Percentiles rank a stretch among this genome's conserved stretches.
Conservation (phyloP, 2,113 vertebrate species). For the Sterrhoptilus dennistouni region DNA sequence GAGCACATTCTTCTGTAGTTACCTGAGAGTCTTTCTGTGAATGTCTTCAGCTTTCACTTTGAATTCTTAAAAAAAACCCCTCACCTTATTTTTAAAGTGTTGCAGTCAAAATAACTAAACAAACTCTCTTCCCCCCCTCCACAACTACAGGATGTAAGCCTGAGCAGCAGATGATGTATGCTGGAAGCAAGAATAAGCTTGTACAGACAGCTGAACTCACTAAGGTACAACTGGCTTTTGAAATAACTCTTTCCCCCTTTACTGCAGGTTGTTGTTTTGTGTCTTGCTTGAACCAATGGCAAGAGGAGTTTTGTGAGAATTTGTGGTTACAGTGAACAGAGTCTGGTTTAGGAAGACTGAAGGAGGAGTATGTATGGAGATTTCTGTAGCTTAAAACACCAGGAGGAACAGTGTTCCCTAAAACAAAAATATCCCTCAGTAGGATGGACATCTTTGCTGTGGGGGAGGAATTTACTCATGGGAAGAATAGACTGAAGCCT, state of each 20-base stretch:
- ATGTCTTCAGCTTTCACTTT: not conserved
- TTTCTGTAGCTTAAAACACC: not conserved
- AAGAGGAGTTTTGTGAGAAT: not conserved
- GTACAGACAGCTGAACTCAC: constrained; percentile 90
- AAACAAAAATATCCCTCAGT: not conserved
- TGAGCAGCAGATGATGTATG: constrained; percentile 98
- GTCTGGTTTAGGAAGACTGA: not conserved
- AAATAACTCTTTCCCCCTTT: not conserved
- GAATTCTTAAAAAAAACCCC: not conserved
- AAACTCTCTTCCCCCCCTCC: not conserved
- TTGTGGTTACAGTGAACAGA: not conserved
- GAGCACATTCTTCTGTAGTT: not conserved
- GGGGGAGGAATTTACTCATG: not conserved
- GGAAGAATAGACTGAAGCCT: not conserved
- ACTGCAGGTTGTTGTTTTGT: not conserved
- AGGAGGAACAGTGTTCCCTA: not conserved
- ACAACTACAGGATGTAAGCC: constrained; percentile 86
- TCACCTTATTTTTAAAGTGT: not conserved
- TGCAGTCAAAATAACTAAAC: not conserved
- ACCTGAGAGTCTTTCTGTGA: not conserved
- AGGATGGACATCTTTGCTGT: not conserved
- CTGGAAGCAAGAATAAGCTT: constrained; percentile 95
- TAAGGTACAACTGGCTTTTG: constrained; percentile 79
- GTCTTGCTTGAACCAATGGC: not conserved
- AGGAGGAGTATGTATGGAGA: not conserved